Evolutionary conservation across 2,888 invertebrate species (phyloP).

Genomic region (Colostygia pectinataria): DNA sequence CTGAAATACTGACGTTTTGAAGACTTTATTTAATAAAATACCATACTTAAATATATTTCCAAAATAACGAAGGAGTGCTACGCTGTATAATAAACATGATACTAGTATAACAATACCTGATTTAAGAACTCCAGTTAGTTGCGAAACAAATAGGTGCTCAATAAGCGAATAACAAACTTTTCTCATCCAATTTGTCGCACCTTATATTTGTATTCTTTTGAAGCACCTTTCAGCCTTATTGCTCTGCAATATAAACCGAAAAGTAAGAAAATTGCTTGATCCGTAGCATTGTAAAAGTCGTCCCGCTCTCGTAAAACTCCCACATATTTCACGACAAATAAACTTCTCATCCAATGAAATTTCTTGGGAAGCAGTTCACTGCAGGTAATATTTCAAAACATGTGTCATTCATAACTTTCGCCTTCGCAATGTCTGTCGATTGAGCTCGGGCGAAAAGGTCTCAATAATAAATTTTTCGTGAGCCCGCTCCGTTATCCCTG

Average conservation of each 20-base stretch:
- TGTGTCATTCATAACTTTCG: conserved; percentile 83
- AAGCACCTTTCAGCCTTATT: conserved; percentile 69
- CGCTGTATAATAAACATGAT: conserved; percentile 7
- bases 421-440: conserved; percentile 83
- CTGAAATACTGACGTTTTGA: conserved; percentile 18
- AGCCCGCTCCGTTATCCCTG: conserved; percentile 79
- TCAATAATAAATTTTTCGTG: conserved; percentile 82
- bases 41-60: neutral
- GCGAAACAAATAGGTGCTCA: conserved; percentile 51
- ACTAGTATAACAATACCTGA: conserved; percentile 31
- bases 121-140: conserved; percentile 44
- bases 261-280: conserved; percentile 74
- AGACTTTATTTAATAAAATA: conserved; percentile 9
- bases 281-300: conserved; percentile 76
- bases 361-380: conserved; percentile 74
- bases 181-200: conserved; percentile 77
- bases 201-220: conserved; percentile 69
- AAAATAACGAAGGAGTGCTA: conserved; percentile 1
- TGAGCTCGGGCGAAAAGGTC: conserved; percentile 79
- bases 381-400: conserved; percentile 83
- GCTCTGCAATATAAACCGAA: conserved; percentile 61
- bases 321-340: conserved; percentile 82
- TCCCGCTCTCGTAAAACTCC: conserved; percentile 75
- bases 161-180: conserved; percentile 63
- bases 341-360: conserved; percentile 80